Evolutionary conservation across 2,113 vertebrate species (phyloP).

Genomic region (Philantomba maxwellii): DNA sequence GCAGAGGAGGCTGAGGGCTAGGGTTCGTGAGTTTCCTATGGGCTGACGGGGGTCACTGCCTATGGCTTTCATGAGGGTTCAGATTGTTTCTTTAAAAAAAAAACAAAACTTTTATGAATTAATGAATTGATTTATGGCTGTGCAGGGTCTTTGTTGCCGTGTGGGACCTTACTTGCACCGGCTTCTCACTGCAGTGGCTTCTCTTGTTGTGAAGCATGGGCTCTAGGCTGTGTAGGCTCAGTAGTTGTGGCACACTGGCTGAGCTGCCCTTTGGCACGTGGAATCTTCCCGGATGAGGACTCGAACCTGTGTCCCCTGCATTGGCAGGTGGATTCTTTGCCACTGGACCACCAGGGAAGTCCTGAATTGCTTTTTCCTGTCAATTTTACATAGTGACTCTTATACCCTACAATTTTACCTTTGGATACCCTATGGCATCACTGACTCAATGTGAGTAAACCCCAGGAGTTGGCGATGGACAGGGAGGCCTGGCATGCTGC

Average conservation of each 20-base stretch:
- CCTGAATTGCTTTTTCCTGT: neutral
- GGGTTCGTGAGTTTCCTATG: neutral
- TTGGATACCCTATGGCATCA: neutral
- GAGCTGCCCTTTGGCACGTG: neutral
- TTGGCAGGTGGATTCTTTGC: neutral
- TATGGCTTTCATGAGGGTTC: neutral
- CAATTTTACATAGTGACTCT: neutral
- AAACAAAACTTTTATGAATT: neutral
- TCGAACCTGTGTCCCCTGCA: neutral
- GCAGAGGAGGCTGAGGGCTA: constrained; percentile 68
- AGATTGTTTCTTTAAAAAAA: neutral
- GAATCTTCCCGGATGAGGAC: neutral
- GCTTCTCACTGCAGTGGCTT: neutral
- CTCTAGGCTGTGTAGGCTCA: neutral
- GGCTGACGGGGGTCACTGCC: neutral
- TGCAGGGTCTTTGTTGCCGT: neutral
- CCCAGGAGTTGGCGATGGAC: neutral
- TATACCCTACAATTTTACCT: neutral
- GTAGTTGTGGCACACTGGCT: neutral
- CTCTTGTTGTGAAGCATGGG: neutral
- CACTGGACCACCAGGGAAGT: neutral
- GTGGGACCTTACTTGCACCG: neutral
- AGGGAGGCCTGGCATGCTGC: neutral
- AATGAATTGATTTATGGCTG: neutral
- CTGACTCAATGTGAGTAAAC: neutral